Evolutionary conservation across 2,888 invertebrate genomes (phyloP), one percentile per base, ranked within the genome.

Genomic region (Caenorhabditis afra): DNA sequence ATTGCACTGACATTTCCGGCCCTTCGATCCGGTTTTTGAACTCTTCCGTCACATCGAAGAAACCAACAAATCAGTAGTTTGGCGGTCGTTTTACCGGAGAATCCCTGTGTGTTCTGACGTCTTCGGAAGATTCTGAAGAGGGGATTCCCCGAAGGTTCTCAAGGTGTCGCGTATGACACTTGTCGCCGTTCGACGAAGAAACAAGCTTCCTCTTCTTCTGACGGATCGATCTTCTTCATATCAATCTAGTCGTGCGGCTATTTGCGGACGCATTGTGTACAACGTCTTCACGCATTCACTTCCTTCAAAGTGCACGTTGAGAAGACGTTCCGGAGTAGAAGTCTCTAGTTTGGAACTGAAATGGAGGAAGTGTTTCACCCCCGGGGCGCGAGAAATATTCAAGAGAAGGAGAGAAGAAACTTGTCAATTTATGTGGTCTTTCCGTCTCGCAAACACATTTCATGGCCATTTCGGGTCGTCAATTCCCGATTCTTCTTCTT

Each of bases 341-440:
- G 29, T 67, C 49, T 67, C 49, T 67, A 67, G 58, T 67, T 67
- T 67, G 58, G 35, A 49, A 44, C 23, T 3, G 10, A 55, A 37
- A 7, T 16, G 41, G 22, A n/a, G 41, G 45, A 11, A 41, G 35
- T 5, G 44, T 58, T 41, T 45, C 39, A 8, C 35, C 20, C 35
- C 12, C 50, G 18, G 37, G 44, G 53, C 53, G 44, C 29, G 47
- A 59, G 59, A 66, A 66, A 66, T 55, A 68, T 57, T 67, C 57
- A 50, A 52, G 37, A 44, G 29, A 55, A n/a, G 3, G 53, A 16
- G 29, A 12, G 50, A 68, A 57, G 67, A 68, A 68, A 59, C 58
- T 59, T 68, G 68, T 68, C 68, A 68, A 68, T 68, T 68, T 71
- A 71, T 71, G 71, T 71, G 71, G 64, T 64, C 41, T 53, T 47